Conservation (phyloP, 2,113 vertebrate species). For the Boulengeromyrus knoepffleri region DNA sequence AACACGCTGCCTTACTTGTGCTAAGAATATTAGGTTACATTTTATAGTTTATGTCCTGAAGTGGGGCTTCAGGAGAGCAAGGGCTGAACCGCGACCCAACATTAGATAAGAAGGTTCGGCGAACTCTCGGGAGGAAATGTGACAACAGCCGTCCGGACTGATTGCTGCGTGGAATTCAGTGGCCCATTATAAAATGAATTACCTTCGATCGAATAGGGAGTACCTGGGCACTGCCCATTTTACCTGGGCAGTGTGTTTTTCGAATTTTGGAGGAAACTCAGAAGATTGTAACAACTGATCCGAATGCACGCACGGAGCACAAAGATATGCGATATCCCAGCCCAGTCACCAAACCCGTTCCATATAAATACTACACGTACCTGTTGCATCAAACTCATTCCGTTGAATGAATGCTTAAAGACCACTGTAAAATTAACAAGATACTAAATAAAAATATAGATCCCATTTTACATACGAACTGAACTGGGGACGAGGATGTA, state of each 20-base stretch:
- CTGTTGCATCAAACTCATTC: background rate
- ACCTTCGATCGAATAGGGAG: background rate
- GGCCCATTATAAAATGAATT: background rate
- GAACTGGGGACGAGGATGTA: background rate
- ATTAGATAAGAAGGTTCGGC: background rate
- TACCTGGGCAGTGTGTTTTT: background rate
- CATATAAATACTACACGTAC: background rate
- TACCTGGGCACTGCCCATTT: too few species aligned
- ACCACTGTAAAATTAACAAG: background rate
- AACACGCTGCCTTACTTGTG: background rate
- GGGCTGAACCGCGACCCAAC: background rate
- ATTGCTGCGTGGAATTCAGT: background rate
- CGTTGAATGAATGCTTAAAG: background rate
- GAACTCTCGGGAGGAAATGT: background rate
- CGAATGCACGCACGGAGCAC: too few species aligned
- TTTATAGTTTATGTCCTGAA: background rate
- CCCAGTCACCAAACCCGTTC: background rate
- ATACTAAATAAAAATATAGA: background rate
- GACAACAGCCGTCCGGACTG: background rate
- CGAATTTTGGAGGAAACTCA: background rate
- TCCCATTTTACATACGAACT: background rate
- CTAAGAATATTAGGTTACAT: background rate
- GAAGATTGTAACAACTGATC: background rate
- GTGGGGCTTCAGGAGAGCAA: background rate
- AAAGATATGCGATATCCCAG: background rate